Base-by-base conservation (phyloP, 2,888 invertebrate species). In the Caenorhabditis panamensis region DNA sequence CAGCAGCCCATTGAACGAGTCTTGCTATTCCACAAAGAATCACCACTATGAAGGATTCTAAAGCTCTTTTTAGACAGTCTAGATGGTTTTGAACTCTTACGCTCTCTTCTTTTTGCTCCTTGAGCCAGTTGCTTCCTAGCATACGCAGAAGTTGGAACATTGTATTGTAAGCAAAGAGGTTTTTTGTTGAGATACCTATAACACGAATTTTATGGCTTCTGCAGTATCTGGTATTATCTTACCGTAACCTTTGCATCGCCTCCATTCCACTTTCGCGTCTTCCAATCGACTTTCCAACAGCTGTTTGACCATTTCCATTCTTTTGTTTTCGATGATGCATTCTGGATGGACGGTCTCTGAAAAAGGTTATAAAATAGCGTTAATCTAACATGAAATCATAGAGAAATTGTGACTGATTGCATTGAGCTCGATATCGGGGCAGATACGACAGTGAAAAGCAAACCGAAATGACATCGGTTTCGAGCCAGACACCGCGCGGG, bases 91-190 rank as follows among this genome's bases (percentile, higher is more conserved):
- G 51, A 24, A 51, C 8, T 51, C 81, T 73, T 49, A 85, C 85
- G 82, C 20, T 85, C 82, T 66, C 61, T 79, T 44, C 82, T 54
- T 51, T 85, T 85, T 3, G 49, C 64, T 11, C 76, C 72, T 18
- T 63, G 49, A 11, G 71, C 36, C 16, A n/a, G 49, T 31, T 82
- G 64, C 11, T 61, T 63, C 20, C 66, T 68, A 8, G 71, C 73
- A 20, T 78, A 76, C 4, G 63, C 20, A 1, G 82, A 78, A 11
- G 44, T 81, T 3, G 82, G 75, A 22, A 86, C 68, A 51, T 86
- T 87, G 75, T 88, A 88, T 75, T 87, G 88, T 36, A 88, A 79
- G 31, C 88, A 88, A 2, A 88, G 82, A 11, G 88, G 88, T 63
- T 88, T 88, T 51, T 87, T 86, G 75, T 86, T 86, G 54, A 86